Conservation (phyloP, 2,888 invertebrate species). For the Creontiades dilutus region DNA sequence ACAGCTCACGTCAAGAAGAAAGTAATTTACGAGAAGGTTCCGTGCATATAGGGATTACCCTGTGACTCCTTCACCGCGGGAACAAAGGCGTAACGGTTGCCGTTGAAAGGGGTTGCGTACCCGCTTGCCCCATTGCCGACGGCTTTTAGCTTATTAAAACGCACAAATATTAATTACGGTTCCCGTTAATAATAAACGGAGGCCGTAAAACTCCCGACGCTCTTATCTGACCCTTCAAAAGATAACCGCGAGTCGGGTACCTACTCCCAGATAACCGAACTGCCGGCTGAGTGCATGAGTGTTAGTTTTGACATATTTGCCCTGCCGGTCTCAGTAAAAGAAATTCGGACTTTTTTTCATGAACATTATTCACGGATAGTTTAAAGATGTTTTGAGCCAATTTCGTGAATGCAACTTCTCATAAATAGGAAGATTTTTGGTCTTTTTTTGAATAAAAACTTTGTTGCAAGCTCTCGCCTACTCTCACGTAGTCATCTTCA, state of each 20-base stretch:
- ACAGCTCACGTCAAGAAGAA: not conserved
- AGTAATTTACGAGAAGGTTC: not conserved
- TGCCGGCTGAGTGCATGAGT: not conserved
- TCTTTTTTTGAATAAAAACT: too few relatives aligned
- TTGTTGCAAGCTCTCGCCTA: too few relatives aligned
- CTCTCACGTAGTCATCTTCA: too few relatives aligned
- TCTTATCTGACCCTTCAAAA: conserved; percentile 11
- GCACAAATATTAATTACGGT: conserved; percentile 16
- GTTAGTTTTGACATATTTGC: too few relatives aligned
- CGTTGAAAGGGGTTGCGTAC: not conserved
- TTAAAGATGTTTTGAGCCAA: too few relatives aligned
- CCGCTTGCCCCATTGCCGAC: not conserved
- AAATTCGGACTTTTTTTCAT: too few relatives aligned
- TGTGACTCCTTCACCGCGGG: not conserved
- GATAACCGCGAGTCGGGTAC: not conserved
- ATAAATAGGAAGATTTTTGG: too few relatives aligned
- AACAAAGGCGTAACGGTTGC: not conserved
- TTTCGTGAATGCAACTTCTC: too few relatives aligned
- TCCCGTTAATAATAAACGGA: conserved; percentile 4
- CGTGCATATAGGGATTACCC: not conserved
- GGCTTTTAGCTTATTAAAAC: conserved; percentile 32
- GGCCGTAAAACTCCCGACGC: conserved; percentile 1
- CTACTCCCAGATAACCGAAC: conserved; percentile 2
- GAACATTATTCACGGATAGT: too few relatives aligned
- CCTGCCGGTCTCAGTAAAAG: too few relatives aligned